Base-by-base conservation (phyloP, 2,888 invertebrate genomes). In the Athrips mouffetella region DNA sequence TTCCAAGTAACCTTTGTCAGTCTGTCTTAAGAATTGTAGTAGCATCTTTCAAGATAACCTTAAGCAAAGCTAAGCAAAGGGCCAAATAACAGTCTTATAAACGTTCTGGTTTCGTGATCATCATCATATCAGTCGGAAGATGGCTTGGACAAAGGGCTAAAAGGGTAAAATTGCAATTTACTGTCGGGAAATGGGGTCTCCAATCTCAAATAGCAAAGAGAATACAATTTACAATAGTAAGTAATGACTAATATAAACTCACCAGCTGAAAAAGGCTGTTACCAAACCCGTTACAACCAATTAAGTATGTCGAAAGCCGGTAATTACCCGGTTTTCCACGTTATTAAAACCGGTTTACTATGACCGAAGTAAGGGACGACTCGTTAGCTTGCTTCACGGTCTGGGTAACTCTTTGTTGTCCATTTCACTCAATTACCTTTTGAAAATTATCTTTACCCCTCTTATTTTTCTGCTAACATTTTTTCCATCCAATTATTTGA, bases 321-420 rank as follows among this genome's bases (percentile, higher is more conserved):
- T 18, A 37, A 47, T 35, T 33, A 18, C 35, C 23, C 35, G 25
- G 33, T 16, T 37, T 37, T 37, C 21, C n/a, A 18, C 18, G 37
- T 21, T 18, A 11, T 21, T 21, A 27, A 4, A 37, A 37, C 37
- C 37, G 37, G 37, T 37, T 37, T 21, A 3, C 7, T 1, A n/a
- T 8, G 33, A 13, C 11, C 11, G 16, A 37, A 37, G 18, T 18
- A 21, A n/a, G 25, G 27, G 25, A 21, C 27, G 35, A 31, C 42
- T 48, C 40, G 27, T 48, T 48, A 48, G 13, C 27, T 42, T 15
- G 2, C 15, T 47, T 27, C 48, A 44, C 48, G 48, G 37, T 35
- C 42, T 33, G 33, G 25, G 21, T 18, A 8, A 30, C 16, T 25
- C 47, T 42, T 48, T 48, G 41, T 27, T n/a, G 48, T 35, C 11